Evolutionary conservation across 1,140 invertebrate genomes (phyloP).

Genomic region (Drosophila lacertosa): DNA sequence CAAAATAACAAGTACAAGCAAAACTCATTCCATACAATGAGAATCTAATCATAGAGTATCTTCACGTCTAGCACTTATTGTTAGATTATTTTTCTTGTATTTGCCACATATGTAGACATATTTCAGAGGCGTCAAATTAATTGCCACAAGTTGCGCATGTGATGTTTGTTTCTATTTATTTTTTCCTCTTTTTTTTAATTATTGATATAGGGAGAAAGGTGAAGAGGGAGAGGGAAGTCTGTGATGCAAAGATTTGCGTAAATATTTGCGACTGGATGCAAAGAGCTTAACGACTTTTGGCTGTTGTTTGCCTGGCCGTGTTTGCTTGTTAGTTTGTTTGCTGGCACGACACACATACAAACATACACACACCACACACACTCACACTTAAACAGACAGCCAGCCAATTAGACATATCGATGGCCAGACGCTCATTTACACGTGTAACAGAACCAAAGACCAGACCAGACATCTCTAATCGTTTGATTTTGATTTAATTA

Average conservation of each 20-base stretch:
- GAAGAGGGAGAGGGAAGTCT: constrained; percentile 1
- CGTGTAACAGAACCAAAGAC: constrained; percentile 25
- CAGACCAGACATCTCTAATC: constrained; percentile 44
- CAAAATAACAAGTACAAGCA: too few relatives aligned
- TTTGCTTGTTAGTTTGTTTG: constrained; percentile 37
- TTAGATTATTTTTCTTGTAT: background rate
- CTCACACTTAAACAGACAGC: background rate
- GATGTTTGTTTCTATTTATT: constrained; percentile 43
- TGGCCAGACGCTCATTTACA: constrained; percentile 39
- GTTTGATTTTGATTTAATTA: constrained; percentile 58
- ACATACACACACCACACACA: background rate
- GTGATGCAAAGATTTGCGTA: constrained; percentile 38
- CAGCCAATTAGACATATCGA: constrained; percentile 20
- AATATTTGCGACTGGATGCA: constrained; percentile 48
- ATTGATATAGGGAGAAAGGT: constrained; percentile 17
- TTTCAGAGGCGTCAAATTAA: constrained; percentile 67
- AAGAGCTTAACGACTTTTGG: constrained; percentile 52
- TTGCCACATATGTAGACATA: constrained; percentile 45
- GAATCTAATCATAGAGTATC: background rate
- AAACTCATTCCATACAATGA: too few relatives aligned
- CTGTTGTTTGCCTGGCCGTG: constrained; percentile 42
- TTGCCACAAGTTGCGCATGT: constrained; percentile 61
- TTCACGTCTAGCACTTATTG: background rate
- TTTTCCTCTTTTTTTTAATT: constrained; percentile 33
- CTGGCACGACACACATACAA: constrained; percentile 17